Conservation (phyloP, 2,888 invertebrate genomes). For the Venustoraphidia nigricollis region DNA sequence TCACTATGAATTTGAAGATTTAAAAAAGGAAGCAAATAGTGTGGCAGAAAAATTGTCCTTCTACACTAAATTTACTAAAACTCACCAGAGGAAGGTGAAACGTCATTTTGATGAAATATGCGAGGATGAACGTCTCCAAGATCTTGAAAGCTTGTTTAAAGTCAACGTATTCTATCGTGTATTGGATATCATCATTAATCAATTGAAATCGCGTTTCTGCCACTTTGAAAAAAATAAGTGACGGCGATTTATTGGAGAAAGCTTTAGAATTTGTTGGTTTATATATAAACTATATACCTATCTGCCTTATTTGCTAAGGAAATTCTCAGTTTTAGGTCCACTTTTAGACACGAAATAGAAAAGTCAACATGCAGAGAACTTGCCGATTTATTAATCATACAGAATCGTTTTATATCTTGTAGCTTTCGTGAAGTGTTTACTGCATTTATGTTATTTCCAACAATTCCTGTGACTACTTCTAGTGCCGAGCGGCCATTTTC, state of each 20-base stretch:
- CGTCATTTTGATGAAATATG: constrained; percentile 11
- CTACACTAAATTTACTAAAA: constrained; percentile 9
- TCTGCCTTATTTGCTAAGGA: background rate
- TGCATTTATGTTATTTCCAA: background rate
- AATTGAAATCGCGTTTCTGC: constrained; percentile 10
- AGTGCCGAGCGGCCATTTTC: background rate
- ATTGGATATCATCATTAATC: constrained; percentile 11
- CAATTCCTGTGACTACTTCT: background rate
- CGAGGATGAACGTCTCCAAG: constrained; percentile 9
- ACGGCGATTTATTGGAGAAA: too few species aligned
- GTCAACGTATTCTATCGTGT: constrained; percentile 8
- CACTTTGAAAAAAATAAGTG: too few species aligned
- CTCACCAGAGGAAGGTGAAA: constrained; percentile 10
- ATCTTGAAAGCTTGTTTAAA: constrained; percentile 8
- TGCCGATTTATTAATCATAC: constrained; percentile 1
- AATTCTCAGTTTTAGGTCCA: background rate
- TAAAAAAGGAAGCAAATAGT: constrained; percentile 7
- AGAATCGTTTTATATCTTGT: constrained; percentile 1
- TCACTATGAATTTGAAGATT: constrained; percentile 7
- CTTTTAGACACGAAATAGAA: constrained; percentile 2
- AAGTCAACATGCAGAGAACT: constrained; percentile 1
- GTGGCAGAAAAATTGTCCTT: constrained; percentile 7
- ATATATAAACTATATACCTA: background rate
- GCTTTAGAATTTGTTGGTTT: too few species aligned
- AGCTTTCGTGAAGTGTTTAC: too few species aligned